A percentile compares a stretch with the other conserved stretches of the same genome.
Evolutionary conservation across 2,797 vertebrate species (phyloP).

Genomic region (Austrolebias charrua): DNA sequence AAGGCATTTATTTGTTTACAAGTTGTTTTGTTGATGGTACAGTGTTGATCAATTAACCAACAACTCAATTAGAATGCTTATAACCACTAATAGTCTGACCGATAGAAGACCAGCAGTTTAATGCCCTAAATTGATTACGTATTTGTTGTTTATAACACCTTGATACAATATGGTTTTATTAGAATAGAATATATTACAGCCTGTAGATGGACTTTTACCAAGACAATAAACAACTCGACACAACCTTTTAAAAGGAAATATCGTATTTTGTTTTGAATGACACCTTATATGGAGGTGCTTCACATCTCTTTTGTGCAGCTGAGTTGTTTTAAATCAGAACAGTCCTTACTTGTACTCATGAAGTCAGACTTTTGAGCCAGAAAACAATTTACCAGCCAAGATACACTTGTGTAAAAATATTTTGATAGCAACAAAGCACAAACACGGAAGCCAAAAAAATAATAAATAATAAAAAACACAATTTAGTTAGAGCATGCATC

Average conservation of each 20-base stretch:
- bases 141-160: too few species aligned
- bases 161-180: background rate
- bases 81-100: too few species aligned
- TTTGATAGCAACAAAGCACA: conserved; percentile 27
- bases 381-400: conserved; percentile 36
- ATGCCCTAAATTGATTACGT: too few species aligned
- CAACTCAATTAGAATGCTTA: too few species aligned
- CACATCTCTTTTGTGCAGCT: conserved; percentile 23
- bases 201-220: background rate
- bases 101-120: too few species aligned
- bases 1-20: too few species aligned
- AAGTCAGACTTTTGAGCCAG: conserved; percentile 33
- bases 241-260: conserved; percentile 3
- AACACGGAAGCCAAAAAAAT: conserved; percentile 16
- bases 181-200: background rate
- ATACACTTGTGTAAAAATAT: conserved; percentile 27
- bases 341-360: conserved; percentile 40
- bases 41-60: too few species aligned
- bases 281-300: conserved; percentile 51
- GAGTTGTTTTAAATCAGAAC: conserved; percentile 15
- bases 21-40: too few species aligned
- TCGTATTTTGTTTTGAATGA: background rate
- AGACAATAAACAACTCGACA: background rate
- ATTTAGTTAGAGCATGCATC: too few species aligned
- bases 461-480: conserved; percentile 4